Conservation (phyloP, 1,140 invertebrate genomes). For the Meloidogyne chitwoodi region DNA sequence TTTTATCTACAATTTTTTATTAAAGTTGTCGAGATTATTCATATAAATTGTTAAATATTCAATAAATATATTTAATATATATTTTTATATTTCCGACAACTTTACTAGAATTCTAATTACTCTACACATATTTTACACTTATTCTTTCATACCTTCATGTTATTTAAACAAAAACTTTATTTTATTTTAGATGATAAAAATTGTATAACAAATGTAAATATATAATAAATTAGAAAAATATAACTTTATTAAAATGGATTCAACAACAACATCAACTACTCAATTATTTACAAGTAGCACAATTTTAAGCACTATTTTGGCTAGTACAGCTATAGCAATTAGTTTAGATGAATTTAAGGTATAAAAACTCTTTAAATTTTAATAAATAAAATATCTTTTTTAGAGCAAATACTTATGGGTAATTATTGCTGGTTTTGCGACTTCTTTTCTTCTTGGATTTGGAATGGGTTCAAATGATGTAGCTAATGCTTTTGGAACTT, state of each 20-base stretch:
- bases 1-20: too few relatives aligned
- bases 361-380: not conserved
- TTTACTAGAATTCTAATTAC: too few relatives aligned
- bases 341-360: constrained; percentile 3
- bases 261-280: not conserved
- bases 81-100: too few relatives aligned
- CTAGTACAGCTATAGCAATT: not conserved
- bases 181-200: too few relatives aligned
- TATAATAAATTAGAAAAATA: not conserved
- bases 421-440: constrained; percentile 76
- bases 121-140: too few relatives aligned
- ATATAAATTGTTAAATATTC: too few relatives aligned
- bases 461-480: constrained; percentile 91
- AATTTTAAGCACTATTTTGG: not conserved
- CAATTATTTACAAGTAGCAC: not conserved
- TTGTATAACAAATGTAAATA: not conserved
- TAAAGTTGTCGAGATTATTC: too few relatives aligned
- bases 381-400: not conserved
- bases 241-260: not conserved
- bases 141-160: too few relatives aligned
- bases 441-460: constrained; percentile 88
- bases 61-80: too few relatives aligned
- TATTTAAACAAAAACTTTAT: not conserved
- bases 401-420: constrained; percentile 41
- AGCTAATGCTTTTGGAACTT: constrained; percentile 94